These are phyloP conservation scores for Parauchenoglanis punctatus DNA, from an alignment of 2,797 vertebrate species.

Conservation along the genomic window DNA sequence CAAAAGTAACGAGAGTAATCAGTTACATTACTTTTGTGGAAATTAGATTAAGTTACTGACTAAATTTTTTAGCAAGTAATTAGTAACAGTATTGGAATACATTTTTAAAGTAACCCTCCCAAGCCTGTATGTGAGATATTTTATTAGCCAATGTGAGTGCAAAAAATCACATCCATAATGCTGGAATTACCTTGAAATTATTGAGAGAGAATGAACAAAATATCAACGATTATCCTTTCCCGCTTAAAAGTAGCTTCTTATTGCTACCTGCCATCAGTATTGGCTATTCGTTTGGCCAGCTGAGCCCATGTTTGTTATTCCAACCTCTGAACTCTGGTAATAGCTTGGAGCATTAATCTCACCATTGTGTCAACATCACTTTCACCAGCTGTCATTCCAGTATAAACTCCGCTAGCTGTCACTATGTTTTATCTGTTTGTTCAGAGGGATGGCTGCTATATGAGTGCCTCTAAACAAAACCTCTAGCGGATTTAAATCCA, in stretches of 20 bases:
- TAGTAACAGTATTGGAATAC: too few species aligned
- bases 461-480: not conserved
- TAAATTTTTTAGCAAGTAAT: too few species aligned
- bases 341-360: conserved; percentile 17
- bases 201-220: not conserved
- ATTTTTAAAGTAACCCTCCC: too few species aligned
- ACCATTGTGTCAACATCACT: conserved; percentile 24
- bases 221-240: not conserved
- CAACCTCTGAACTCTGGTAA: conserved; percentile 8
- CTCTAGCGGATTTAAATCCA: not conserved
- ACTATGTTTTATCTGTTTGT: conserved; percentile 25
- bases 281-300: conserved; percentile 10
- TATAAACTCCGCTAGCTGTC: conserved; percentile 2
- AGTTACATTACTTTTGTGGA: too few species aligned
- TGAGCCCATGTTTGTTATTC: conserved; percentile 24
- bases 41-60: too few species aligned
- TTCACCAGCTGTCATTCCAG: conserved; percentile 24
- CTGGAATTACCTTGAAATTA: not conserved
- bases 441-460: conserved; percentile 11
- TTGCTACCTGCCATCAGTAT: not conserved
- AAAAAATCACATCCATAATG: not conserved
- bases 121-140: not conserved
- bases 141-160: not conserved
- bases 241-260: not conserved
- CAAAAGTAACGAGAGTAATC: too few species aligned